Conservation (phyloP, 1,140 invertebrate species). For the Drosophila repletoides region DNA sequence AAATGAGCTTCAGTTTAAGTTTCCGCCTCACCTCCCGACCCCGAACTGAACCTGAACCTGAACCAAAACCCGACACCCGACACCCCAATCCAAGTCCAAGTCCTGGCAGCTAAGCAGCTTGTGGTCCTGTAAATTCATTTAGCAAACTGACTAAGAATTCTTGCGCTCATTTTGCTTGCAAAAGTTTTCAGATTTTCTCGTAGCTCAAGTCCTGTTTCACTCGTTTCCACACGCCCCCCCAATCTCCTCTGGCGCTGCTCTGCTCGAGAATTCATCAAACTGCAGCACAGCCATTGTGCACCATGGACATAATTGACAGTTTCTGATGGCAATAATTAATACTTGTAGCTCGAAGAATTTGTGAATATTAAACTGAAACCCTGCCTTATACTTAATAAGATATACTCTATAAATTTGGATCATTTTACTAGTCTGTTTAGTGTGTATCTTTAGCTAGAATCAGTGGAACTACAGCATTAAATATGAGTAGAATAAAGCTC, state of each 20-base stretch:
- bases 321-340: no score
- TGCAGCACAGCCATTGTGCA: no score
- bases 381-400: no score
- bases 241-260: background rate
- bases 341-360: no score
- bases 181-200: conserved; percentile 47
- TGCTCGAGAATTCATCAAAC: conserved; percentile 46
- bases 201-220: conserved; percentile 20
- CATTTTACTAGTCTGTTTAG: no score
- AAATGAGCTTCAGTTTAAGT: conserved; percentile 59
- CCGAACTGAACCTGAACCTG: no score
- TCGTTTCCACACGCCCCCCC: background rate
- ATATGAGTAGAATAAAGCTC: no score
- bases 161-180: conserved; percentile 37
- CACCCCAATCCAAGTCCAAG: background rate
- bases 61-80: background rate
- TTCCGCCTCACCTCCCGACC: conserved; percentile 19
- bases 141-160: conserved; percentile 53
- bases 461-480: no score
- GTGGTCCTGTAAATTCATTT: conserved; percentile 57
- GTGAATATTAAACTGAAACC: no score
- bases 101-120: conserved; percentile 38
- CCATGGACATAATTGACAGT: no score
- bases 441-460: no score
- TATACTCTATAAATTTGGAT: no score